Conservation (phyloP, 2,797 vertebrate species). For the Chiroxiphia lanceolata region DNA sequence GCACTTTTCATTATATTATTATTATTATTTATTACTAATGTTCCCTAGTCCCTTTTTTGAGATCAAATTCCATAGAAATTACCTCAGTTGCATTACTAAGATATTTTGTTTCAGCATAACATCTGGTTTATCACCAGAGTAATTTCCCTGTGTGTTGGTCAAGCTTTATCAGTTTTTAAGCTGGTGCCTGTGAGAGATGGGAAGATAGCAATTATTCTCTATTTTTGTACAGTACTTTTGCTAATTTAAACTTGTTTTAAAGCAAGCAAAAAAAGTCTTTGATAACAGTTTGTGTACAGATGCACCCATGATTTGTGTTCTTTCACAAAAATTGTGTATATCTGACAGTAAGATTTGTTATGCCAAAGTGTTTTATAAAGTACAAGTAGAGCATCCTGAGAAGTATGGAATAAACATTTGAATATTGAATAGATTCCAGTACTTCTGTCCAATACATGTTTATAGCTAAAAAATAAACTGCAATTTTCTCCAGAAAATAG, state of each 20-base stretch:
- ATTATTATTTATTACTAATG: conserved; percentile 12
- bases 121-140: conserved; percentile 47
- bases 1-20: neutral
- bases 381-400: neutral
- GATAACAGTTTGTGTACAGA: neutral
- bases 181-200: neutral
- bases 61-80: neutral
- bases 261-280: neutral
- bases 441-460: neutral
- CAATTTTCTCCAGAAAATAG: neutral
- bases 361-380: neutral
- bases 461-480: neutral
- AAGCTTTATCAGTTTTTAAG: conserved; percentile 17
- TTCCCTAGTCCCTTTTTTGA: neutral
- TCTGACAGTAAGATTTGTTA: neutral
- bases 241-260: neutral
- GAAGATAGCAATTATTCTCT: neutral
- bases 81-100: neutral
- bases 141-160: neutral
- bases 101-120: neutral
- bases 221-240: neutral
- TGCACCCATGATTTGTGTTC: neutral
- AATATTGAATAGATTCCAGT: neutral
- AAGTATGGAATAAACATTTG: neutral
- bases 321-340: neutral